Conservation (phyloP, 2,888 invertebrate genomes). For the Coecobrya sp. region DNA sequence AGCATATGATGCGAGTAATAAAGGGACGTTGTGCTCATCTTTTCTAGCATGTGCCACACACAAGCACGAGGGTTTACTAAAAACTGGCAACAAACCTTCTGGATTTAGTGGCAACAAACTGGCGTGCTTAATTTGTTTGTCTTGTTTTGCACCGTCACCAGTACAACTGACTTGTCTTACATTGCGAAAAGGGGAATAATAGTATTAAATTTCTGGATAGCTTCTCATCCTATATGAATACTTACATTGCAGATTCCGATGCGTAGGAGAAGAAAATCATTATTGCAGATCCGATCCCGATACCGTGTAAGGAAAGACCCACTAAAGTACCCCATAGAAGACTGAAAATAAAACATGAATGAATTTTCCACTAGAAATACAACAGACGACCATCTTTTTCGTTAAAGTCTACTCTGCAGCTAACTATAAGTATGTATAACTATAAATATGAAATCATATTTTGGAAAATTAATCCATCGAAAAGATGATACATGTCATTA, state of each 20-base stretch:
- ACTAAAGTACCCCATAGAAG: conserved; percentile 77
- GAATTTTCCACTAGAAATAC: conserved; percentile 17
- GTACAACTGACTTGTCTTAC: not conserved
- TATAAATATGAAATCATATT: not conserved
- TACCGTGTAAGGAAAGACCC: conserved; percentile 81
- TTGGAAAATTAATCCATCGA: not conserved
- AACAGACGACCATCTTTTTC: not conserved
- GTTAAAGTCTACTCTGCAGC: not conserved
- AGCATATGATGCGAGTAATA: not conserved
- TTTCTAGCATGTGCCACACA: too few relatives aligned
- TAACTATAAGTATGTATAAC: not conserved
- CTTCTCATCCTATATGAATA: not conserved
- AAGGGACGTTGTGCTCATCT: not conserved
- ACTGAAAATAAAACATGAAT: conserved; percentile 66
- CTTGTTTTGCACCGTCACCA: not conserved
- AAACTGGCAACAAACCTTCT: not conserved
- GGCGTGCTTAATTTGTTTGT: conserved; percentile 12
- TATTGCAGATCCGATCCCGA: conserved; percentile 83
- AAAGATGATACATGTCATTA: not conserved
- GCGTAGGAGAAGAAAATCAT: conserved; percentile 81
- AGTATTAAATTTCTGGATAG: not conserved
- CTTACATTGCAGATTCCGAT: conserved; percentile 80
- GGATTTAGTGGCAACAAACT: not conserved
- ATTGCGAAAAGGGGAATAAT: not conserved
- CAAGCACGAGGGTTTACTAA: too few relatives aligned